phyloP scores from a whole-genome alignment of 1,140 invertebrate species.

The Lepidostoma basale region DNA sequence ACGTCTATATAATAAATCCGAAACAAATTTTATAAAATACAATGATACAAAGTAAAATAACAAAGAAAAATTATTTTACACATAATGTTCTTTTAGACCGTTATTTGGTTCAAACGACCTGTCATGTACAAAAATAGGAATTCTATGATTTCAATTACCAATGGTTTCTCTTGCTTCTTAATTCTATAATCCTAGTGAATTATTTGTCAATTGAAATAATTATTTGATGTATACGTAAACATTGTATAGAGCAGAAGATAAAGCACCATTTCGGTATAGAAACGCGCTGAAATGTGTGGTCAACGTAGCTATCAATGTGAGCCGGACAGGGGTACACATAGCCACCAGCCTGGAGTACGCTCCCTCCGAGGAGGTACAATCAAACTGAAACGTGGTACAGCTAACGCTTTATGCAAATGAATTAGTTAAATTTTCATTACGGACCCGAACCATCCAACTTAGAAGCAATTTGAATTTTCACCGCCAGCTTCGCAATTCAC shows the following conservation, averaged over 20 bases:
- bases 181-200: no score
- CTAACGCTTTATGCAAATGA: conserved; percentile 42
- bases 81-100: no score
- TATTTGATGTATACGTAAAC: background rate
- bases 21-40: no score
- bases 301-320: background rate
- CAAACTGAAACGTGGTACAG: conserved; percentile 29
- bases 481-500: background rate
- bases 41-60: no score
- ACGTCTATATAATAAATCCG: no score
- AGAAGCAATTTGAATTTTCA: conserved; percentile 21
- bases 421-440: conserved; percentile 44
- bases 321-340: background rate
- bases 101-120: no score
- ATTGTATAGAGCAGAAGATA: background rate
- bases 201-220: background rate
- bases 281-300: background rate
- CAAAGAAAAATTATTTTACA: no score
- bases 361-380: conserved; percentile 18
- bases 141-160: no score
- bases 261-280: background rate
- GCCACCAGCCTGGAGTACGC: background rate
- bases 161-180: no score
- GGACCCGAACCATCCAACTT: conserved; percentile 26
- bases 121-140: no score